Base-by-base conservation (phyloP, 2,888 invertebrate genomes). In the Lymantria monacha region DNA sequence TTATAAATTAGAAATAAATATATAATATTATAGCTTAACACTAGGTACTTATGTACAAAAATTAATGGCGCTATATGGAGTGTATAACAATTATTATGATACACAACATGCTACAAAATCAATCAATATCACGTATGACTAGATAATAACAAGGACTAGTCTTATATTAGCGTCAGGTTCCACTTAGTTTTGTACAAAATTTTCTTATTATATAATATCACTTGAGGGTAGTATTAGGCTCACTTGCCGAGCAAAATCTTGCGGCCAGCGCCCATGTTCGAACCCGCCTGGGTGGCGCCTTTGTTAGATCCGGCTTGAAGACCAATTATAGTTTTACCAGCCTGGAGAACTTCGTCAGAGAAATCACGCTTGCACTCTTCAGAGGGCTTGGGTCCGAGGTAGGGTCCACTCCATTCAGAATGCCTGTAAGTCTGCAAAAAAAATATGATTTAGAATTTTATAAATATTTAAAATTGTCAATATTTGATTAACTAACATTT, bases 301-400 rank as follows among this genome's bases (percentile, higher is more conserved):
- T 98, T 97, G 95, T 99, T 99, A 83, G 95, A 95, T 54, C 99
- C 99, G 69, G 97, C 98, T 87, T 99, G 98, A 47, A 99, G 95
- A 74, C 98, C 98, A 74, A 99, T 96, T 74, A 97, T 93, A 65
- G 95, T 94, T 89, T 98, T 94, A 30, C 98, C 98, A 65, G 97
- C 97, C 70, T 94, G 94, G 72, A 98, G 81, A 79, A 96, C 96
- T 81, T 98, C 98, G 0, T 98, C 98, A 15, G 95, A 94, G 93
- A 98, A 99, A 36, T 98, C 96, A 64, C 98, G 96, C 86, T 97
- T 97, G 95, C 97, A 96, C 83, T 97, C 97, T 13, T 98, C 97
- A 55, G 98, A 86, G 72, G 98, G 98, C 89, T 97, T 98, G 78
- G 98, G 98, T 81, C 99, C 99, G 55, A 99, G 93, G 84, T 93